phyloP scores from a whole-genome alignment of 2,797 vertebrate genomes.

The Craterocephalus amniculus region DNA sequence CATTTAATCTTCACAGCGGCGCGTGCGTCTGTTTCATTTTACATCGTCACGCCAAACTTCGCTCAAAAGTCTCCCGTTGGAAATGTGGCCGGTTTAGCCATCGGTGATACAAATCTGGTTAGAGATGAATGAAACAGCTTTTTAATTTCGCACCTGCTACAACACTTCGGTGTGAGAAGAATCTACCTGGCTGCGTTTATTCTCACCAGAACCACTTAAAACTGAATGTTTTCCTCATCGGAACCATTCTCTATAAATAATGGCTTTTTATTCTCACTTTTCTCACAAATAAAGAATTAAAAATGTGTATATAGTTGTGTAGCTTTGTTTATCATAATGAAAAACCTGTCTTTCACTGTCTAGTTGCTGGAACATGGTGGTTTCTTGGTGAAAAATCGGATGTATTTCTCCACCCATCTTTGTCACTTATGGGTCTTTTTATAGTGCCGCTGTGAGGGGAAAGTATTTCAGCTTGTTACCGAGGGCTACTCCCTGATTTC shows the following conservation, averaged over 20 bases:
- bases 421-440: conserved; percentile 39
- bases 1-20: neutral
- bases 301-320: too few species aligned
- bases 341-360: too few species aligned
- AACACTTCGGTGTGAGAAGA: neutral
- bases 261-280: neutral
- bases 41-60: conserved; percentile 27
- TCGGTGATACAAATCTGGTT: neutral
- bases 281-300: too few species aligned
- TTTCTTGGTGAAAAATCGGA: conserved; percentile 5
- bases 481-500: conserved; percentile 18
- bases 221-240: neutral
- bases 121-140: neutral
- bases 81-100: too few species aligned
- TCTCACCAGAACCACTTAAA: neutral
- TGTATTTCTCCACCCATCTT: neutral
- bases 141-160: neutral
- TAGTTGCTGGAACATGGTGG: conserved; percentile 3
- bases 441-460: conserved; percentile 9
- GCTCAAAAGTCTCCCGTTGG: conserved; percentile 26
- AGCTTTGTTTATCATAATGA: too few species aligned
- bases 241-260: conserved; percentile 1
- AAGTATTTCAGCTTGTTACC: conserved; percentile 3
- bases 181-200: neutral
- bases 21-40: neutral